Base-by-base conservation (phyloP, 1,140 invertebrate species). In the Ceratitis capitata region DNA sequence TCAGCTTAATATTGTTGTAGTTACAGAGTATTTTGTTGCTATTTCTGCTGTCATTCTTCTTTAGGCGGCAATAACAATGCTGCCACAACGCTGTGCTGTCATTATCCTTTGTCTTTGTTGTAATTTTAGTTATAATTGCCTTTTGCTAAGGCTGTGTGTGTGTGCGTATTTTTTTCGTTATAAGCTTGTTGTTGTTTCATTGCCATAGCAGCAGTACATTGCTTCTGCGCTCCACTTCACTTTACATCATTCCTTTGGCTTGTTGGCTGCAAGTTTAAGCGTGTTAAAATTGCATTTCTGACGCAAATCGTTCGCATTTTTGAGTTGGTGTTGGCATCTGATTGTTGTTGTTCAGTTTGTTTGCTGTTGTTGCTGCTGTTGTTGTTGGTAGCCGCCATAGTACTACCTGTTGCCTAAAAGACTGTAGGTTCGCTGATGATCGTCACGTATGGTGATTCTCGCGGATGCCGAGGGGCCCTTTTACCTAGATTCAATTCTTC, bases 201-300 rank as follows among this genome's bases (percentile, higher is more conserved):
- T 42, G 64, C 26, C 42, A 78, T 78, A 78, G 69, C 39, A 47
- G 9, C 32, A 23, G 1, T 5, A 10, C 23, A 14, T 23, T n/a
- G n/a, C n/a, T n/a, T n/a, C n/a, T n/a, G 16, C 42, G 23, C 58
- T 14, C 23, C 9, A 58, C 2, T 12, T 12, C 58, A 56, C 58
- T 45, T 45, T 6, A 78, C 39, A 23, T 45, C 39, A 78, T 78
- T 78, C 69, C 69, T 23, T 45, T 78, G 69, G 39, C 69, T 45
- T 78, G 69, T 78, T 78, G 69, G 39, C 69, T 45, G 45, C 69
- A 26, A 45, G 69, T 78, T 78, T 78, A 45, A 78, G 32, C 69
- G 69, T 78, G 69, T 78, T 78, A 78, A 78, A 78, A 78, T 78
- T 78, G 35, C 69, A 78, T 78, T 78, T 35, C 69, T 78, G 69